Percentiles rank a stretch among this genome's conserved stretches.
phyloP scores from a whole-genome alignment of 2,113 vertebrate species.

The Esox niger region DNA sequence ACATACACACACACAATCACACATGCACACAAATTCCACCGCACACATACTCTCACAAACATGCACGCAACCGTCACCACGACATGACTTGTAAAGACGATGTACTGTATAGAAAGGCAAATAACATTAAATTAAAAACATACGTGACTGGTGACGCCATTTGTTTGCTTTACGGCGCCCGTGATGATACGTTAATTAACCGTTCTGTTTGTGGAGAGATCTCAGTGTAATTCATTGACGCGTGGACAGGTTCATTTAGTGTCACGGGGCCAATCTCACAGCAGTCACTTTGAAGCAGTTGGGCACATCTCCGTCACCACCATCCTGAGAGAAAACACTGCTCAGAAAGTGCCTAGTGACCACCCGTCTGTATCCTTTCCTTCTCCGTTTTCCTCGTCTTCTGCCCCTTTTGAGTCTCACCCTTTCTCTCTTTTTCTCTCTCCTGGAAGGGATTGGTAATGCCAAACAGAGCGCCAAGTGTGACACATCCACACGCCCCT shows the following conservation, averaged over 20 bases:
- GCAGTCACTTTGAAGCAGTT: conserved; percentile 26
- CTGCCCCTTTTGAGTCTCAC: conserved; percentile 23
- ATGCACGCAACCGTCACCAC: conserved; percentile 7
- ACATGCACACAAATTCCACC: conserved; percentile 42
- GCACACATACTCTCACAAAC: not conserved
- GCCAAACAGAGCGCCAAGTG: conserved; percentile 61
- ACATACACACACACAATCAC: conserved; percentile 52
- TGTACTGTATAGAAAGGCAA: not conserved
- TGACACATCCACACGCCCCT: conserved; percentile 53
- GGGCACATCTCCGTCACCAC: conserved; percentile 38
- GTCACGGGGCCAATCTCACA: conserved; percentile 33
- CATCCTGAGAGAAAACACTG: conserved; percentile 7
- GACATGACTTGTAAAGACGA: conserved; percentile 54
- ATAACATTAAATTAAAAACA: conserved; percentile 49
- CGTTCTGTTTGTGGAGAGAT: conserved; percentile 60
- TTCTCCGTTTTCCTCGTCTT: conserved; percentile 24
- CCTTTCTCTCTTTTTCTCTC: conserved; percentile 1
- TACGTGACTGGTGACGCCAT: conserved; percentile 55
- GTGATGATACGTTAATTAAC: conserved; percentile 54
- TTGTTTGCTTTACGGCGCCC: conserved; percentile 51
- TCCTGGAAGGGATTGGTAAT: conserved; percentile 67
- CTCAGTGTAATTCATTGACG: conserved; percentile 56
- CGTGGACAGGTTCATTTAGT: conserved; percentile 51
- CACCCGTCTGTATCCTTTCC: conserved; percentile 22
- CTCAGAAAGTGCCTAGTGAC: conserved; percentile 4